Percentiles rank a stretch among this genome's conserved stretches.
phyloP scores from a whole-genome alignment of 2,113 vertebrate species.

The Urocolius indicus region DNA sequence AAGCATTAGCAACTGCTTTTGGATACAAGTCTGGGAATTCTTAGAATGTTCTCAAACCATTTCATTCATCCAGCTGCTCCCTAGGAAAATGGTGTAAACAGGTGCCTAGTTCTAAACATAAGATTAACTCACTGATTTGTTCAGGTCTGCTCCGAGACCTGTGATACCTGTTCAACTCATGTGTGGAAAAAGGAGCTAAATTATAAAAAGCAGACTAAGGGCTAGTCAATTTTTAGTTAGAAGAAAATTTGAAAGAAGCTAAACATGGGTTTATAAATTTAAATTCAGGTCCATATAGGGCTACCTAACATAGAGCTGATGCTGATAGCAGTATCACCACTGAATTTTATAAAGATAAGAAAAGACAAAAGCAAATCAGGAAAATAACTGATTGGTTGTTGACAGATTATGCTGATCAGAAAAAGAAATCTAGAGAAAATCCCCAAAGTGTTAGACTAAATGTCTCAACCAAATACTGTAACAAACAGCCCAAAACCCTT shows the following conservation, averaged over 20 bases:
- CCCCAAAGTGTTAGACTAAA: accelerated
- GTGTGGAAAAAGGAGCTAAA: not conserved
- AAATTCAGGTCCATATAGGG: not conserved
- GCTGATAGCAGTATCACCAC: not conserved
- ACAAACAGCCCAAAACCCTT: not conserved
- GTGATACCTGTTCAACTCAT: not conserved
- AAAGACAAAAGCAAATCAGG: not conserved
- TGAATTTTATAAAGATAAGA: not conserved
- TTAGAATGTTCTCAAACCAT: not conserved
- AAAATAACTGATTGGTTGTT: not conserved
- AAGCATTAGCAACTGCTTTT: not conserved
- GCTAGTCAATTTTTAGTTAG: not conserved
- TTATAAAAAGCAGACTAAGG: not conserved
- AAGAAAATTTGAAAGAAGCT: not conserved
- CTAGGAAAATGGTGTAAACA: not conserved
- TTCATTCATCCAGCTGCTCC: not conserved
- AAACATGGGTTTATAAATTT: not conserved
- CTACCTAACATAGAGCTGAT: accelerated
- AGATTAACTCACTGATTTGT: not conserved
- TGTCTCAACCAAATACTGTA: not conserved
- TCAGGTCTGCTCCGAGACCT: not conserved
- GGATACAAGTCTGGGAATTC: not conserved
- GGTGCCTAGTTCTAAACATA: not conserved
- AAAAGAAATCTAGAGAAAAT: not conserved
- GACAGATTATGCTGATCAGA: not conserved